Evolutionary conservation across 2,797 vertebrate species (phyloP), one percentile per base, ranked within the genome.

Genomic region (Tokudaia muenninki): DNA sequence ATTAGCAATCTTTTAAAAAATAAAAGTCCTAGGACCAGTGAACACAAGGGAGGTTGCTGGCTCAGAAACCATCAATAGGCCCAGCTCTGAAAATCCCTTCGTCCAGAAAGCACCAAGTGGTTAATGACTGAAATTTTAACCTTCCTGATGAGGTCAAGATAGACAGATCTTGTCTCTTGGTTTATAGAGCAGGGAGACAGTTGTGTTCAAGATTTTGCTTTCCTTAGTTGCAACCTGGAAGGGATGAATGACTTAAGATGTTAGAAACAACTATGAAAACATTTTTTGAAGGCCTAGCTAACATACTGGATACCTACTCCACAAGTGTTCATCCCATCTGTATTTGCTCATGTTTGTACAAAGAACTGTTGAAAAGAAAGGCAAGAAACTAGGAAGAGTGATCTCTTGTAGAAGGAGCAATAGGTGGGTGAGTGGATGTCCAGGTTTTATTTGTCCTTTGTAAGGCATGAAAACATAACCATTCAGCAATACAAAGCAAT

Each of bases 1-100:
- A 97, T 96, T 96, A 97, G 96, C 88, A 72, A 61, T 75, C 94
- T 74, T 37, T 17, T 50, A 87, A 70, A 52, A 21, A 44, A 67
- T 65, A 13, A n/a, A 87, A 37, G 70, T 89, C 83, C 84, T 79
- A 79, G 44, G 81, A 93, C 90, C 37, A 57, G 37, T 61, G 87
- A 91, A 92, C 21, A 47, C 74, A 47, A 94, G 29, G 77, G 52
- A 90, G 83, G 26, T 75, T 74, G 55, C 78, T 94, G 79, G 72
- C 86, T 80, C 34, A 79, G 65, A 92, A 94, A 94, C 90, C 84
- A 87, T 87, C 70, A 37, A 94, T 55, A 0, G 81, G 65, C 44
- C 11, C 22, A 13, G 17, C 10, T 57, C 75, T 50, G 61, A 94
- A 61, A 90, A 75, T 57, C 74, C 19, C 44, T 91, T 91, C 50